Evolutionary conservation across 64 coral and sea anemone genomes (phyloP).

Genomic region (Stichodactyla helianthus): DNA sequence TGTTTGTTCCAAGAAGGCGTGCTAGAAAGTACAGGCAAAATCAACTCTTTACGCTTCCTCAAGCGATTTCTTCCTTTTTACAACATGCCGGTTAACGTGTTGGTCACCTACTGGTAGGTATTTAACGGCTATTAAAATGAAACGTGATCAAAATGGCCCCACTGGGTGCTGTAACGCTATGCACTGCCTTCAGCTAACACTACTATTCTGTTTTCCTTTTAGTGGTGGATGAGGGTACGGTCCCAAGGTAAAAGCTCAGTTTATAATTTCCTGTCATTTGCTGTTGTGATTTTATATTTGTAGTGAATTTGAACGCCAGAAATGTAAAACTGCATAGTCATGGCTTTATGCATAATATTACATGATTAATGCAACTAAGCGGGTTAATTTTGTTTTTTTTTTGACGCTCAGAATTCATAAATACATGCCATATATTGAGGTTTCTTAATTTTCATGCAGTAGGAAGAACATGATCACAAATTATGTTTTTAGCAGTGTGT

Average conservation of each 20-base stretch:
- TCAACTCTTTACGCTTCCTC: neutral
- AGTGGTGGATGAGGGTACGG: constrained; percentile 65
- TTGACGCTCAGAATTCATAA: too few species aligned
- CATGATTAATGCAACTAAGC: neutral
- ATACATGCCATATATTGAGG: too few species aligned
- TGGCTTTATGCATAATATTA: too few species aligned
- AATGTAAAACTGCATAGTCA: too few species aligned
- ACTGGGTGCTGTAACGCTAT: too few species aligned
- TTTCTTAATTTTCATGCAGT: too few species aligned
- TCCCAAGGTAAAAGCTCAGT: constrained; percentile 30
- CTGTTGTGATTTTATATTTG: neutral
- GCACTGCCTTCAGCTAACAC: neutral
- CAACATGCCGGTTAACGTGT: constrained; percentile 40
- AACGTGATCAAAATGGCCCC: neutral
- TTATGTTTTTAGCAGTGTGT: too few species aligned
- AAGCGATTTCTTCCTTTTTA: neutral
- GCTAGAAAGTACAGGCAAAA: neutral
- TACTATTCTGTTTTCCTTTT: neutral
- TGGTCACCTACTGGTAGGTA: constrained; percentile 53
- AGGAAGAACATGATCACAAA: too few species aligned
- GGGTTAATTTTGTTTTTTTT: too few species aligned
- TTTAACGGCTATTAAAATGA: neutral
- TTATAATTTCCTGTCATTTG: neutral
- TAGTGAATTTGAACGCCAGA: neutral
- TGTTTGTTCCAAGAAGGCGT: neutral